A percentile compares a stretch with the other conserved stretches of the same genome.
These are phyloP conservation scores for Micrasema minimum DNA, from an alignment of 1,140 invertebrate species.

Conservation along the genomic window DNA sequence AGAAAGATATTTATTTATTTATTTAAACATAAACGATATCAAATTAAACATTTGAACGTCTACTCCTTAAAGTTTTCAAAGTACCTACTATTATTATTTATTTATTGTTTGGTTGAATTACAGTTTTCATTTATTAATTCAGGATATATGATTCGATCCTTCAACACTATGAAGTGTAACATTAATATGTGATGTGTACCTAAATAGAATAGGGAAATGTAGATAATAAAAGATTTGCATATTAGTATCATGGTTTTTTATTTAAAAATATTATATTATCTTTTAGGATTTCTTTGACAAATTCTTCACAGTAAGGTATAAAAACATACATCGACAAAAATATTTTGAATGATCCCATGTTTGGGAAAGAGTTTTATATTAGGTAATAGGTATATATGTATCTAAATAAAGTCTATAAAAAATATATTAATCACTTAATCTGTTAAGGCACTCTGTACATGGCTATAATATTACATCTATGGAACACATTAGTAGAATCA, in stretches of 20 bases:
- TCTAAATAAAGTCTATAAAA: constrained; percentile 53
- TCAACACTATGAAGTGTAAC: too few species aligned
- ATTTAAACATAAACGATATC: too few species aligned
- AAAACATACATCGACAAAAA: constrained; percentile 28
- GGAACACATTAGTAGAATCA: constrained; percentile 39
- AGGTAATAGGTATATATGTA: constrained; percentile 45
- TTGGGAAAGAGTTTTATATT: constrained; percentile 26
- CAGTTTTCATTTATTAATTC: too few species aligned
- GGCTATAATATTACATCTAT: constrained; percentile 47
- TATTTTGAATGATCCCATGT: constrained; percentile 20
- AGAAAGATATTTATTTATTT: too few species aligned
- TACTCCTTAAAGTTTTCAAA: too few species aligned
- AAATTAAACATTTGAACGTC: too few species aligned
- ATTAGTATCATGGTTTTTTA: constrained; percentile 41
- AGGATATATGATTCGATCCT: too few species aligned
- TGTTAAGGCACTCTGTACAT: constrained; percentile 55
- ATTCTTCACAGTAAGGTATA: constrained; percentile 31
- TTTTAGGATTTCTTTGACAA: constrained; percentile 41
- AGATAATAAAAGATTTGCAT: too few species aligned
- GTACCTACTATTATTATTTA: too few species aligned
- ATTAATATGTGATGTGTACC: too few species aligned
- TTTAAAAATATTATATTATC: constrained; percentile 17
- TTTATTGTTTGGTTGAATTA: too few species aligned
- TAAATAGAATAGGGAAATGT: too few species aligned
- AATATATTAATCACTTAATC: constrained; percentile 54